Evolutionary conservation across 2,113 vertebrate species (phyloP), one percentile per base, ranked within the genome.

Genomic region (Rhabdornis inornatus): DNA sequence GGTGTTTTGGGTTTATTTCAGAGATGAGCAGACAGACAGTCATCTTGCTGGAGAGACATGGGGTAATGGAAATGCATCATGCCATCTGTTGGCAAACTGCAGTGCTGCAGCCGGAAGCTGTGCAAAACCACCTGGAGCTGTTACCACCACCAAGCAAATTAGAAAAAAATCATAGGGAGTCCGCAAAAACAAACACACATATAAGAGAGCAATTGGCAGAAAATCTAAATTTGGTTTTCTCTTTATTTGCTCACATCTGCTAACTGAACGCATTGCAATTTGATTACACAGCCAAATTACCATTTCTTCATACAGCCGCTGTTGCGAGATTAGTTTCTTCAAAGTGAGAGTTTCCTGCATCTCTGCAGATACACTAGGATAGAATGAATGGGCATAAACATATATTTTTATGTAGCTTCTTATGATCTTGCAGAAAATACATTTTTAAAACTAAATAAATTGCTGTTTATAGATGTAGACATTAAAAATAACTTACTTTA

Each of bases 221-320:
- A 91, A 89, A 90, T 75, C 75, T 11, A 91, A 91, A 94, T 90
- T 94, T 82, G 89, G 79, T 53, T 96, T 94, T 83, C 82, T 95
- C 87, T 97, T 97, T 97, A 98, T 98, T 97, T 96, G 84, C 83
- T 91, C 96, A 97, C 97, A 98, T 98, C 98, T 98, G 98, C 91
- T 97, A 94, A 94, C 93, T 93, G 94, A 98, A 96, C n/a, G 61
- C 96, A 97, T 96, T 97, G 81, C 95, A 90, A 96, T 97, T 98
- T 97, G 95, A 97, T 97, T 97, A 95, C 95, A 94, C 72, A 96
- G 96, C 86, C 95, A 96, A 97, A 98, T 97, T 97, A 91, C 90
- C 47, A 14, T 92, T 90, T 76, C 84, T 84, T 94, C 89, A 79
- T 83, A 91, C 44, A 95, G 93, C 30, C 82, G 23, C 92, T 92